phyloP scores from a whole-genome alignment of 2,113 vertebrate species.

The Prionailurus bengalensis region DNA sequence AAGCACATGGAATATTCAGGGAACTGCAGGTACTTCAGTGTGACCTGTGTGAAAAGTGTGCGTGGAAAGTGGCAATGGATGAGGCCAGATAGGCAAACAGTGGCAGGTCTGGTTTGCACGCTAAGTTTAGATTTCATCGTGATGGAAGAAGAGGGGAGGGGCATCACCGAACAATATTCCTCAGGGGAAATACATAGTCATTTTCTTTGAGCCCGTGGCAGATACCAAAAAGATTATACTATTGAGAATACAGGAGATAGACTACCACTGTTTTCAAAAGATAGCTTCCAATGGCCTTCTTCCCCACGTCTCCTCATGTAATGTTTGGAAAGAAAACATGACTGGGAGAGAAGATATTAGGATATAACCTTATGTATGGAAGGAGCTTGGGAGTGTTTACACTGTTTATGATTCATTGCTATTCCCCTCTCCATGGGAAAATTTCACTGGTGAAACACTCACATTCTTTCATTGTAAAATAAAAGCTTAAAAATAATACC shows the following conservation, averaged over 20 bases:
- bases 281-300: background rate
- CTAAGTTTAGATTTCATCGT: background rate
- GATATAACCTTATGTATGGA: background rate
- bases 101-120: background rate
- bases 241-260: slow-evolving; percentile 19
- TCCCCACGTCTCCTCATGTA: background rate
- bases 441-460: slow-evolving; percentile 66
- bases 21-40: background rate
- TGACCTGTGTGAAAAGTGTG: background rate
- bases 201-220: background rate
- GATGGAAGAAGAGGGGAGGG: background rate
- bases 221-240: slow-evolving; percentile 41
- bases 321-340: slow-evolving; percentile 79
- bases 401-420: slow-evolving; percentile 79
- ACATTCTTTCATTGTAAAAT: slow-evolving; percentile 79
- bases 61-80: background rate
- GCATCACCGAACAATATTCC: background rate
- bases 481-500: slow-evolving; percentile 83
- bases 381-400: slow-evolving; percentile 47
- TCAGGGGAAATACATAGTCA: background rate
- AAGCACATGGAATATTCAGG: background rate
- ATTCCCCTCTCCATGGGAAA: slow-evolving; percentile 76
- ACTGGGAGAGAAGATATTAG: slow-evolving; percentile 34
- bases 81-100: background rate
- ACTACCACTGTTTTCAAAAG: slow-evolving; percentile 49